phyloP scores from a whole-genome alignment of 2,113 vertebrate species.

The Phrynocephalus versicolor region DNA sequence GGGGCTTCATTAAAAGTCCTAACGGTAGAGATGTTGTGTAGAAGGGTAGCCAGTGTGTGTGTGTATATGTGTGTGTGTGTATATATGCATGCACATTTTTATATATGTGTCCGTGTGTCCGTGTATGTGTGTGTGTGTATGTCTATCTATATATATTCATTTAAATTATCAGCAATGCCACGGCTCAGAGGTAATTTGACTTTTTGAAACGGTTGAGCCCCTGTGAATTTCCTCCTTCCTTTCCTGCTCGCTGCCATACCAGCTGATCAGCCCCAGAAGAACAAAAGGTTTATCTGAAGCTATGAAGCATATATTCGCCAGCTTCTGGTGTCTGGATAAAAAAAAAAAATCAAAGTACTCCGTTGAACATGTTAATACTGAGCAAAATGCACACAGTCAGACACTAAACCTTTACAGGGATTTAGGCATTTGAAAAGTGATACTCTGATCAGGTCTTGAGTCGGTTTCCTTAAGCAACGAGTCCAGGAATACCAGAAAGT shows the following conservation, averaged over 20 bases:
- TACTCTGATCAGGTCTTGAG: constrained; percentile 81
- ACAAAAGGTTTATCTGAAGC: constrained; percentile 90
- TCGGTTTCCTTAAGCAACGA: constrained; percentile 67
- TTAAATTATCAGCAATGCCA: constrained; percentile 88
- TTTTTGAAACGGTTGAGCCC: constrained; percentile 88
- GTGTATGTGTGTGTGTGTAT: constrained; percentile 63
- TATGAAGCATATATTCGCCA: constrained; percentile 89
- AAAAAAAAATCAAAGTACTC: constrained; percentile 84
- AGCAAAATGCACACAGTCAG: constrained; percentile 88
- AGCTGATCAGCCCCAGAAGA: constrained; percentile 88
- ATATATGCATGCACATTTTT: no score
- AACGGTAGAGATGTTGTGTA: constrained; percentile 84
- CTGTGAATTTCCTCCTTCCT: constrained; percentile 86
- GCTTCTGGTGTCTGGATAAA: constrained; percentile 85
- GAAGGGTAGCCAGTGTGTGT: constrained; percentile 68
- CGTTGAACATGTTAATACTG: constrained; percentile 86
- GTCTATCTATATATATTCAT: constrained; percentile 83
- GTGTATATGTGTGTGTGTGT: not conserved
- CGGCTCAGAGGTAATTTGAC: constrained; percentile 92
- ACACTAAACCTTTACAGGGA: constrained; percentile 85
- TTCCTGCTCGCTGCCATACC: constrained; percentile 81
- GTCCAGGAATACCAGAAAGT: constrained; percentile 61
- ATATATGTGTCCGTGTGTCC: constrained; percentile 75
- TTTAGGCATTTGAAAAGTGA: constrained; percentile 83
- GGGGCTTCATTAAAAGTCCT: constrained; percentile 98